Evolutionary conservation across 2,113 vertebrate genomes (phyloP).

Genomic region (Clarias gariepinus): DNA sequence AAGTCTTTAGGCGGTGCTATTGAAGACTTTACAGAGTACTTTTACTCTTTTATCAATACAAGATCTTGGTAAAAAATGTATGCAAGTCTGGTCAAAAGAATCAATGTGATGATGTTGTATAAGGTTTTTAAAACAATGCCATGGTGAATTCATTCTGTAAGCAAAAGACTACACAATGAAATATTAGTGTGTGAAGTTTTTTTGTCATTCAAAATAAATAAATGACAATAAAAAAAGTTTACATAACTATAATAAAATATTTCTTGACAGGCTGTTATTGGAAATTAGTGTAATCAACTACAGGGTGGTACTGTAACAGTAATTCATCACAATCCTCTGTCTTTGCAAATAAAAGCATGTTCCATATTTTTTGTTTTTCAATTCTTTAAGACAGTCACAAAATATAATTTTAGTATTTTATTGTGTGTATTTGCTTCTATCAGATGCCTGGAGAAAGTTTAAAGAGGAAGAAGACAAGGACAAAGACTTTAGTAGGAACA

Average conservation of each 20-base stretch:
- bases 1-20: no score
- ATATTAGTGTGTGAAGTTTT: no score
- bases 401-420: neutral
- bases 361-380: neutral
- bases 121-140: no score
- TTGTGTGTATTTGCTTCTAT: constrained; percentile 26
- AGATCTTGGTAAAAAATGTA: no score
- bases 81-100: no score
- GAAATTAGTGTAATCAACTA: neutral
- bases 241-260: neutral
- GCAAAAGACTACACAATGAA: no score
- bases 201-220: neutral
- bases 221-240: neutral
- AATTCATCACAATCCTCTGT: neutral
- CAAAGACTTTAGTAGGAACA: constrained; percentile 62
- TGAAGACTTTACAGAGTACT: no score
- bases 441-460: constrained; percentile 75
- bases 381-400: neutral
- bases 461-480: constrained; percentile 66
- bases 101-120: no score
- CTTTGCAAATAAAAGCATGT: neutral
- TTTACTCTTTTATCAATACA: no score
- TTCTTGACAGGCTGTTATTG: neutral
- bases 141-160: no score
- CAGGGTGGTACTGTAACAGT: neutral